Base-by-base conservation (phyloP, 2,797 vertebrate genomes). In the Echeneis naucrates region DNA sequence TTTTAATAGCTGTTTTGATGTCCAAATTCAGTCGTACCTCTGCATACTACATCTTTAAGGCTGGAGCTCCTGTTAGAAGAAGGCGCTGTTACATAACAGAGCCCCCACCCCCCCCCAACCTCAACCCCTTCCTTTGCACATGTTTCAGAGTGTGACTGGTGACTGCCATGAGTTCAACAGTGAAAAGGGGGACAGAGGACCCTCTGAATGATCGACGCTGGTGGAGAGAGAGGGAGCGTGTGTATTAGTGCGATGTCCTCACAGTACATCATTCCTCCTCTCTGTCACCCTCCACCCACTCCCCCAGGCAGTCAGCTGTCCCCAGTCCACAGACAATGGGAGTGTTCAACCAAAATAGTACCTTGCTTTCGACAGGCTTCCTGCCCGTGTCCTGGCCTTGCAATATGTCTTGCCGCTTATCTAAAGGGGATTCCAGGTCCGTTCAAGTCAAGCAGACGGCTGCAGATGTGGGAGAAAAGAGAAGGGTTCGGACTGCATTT, bases 281-380 rank as follows among this genome's bases (percentile, higher is more conserved):
- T 42, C 48, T 24, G 56, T 77, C 72, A 71, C 75, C 72, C 82
- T 75, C 77, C 68, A 63, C 51, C 63, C 77, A 77, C 76, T 55
- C 77, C 78, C 81, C 63, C 72, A 63, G 70, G 78, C 84, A 61
- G 71, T 72, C 57, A 58, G 78, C 57, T 57, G 2, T 73, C 85
- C 67, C 61, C 72, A 73, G 76, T 72, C 83, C 61, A 59, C 1
- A 7, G 80, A 92, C 93, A 93, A 93, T 93, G 84, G 76, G 77
- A 90, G 78, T 88, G 84, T 90, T 93, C 89, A 91, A 89, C 88
- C 75, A 93, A 94, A 93, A 93, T 93, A 93, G 90, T 76, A 85
- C 88, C 88, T 90, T 87, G 81, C 82, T 79, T 85, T 81, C 86
- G 76, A 63, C 60, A 64, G 42, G 82, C 88, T 93, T 94, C 92